These are phyloP conservation scores for Xenops minutus DNA, from an alignment of 2,797 vertebrate genomes.

Conservation along the genomic window DNA sequence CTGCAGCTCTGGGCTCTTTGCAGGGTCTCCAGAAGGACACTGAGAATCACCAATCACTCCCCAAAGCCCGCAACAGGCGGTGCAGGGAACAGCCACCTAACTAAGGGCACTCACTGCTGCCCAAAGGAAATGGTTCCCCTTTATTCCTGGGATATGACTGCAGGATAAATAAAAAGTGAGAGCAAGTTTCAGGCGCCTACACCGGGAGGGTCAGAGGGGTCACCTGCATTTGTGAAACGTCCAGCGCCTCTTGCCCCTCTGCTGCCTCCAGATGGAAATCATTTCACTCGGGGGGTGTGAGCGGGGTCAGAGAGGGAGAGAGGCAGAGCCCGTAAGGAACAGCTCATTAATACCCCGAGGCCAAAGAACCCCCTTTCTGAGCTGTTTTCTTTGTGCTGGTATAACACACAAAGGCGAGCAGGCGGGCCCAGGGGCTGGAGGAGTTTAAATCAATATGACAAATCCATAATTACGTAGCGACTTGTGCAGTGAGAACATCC, in stretches of 20 bases:
- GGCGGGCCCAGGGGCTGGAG: neutral
- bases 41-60: neutral
- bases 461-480: neutral
- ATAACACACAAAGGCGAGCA: neutral
- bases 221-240: neutral
- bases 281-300: neutral
- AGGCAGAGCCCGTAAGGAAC: neutral
- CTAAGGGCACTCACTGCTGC: accelerated
- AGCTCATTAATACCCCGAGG: conserved; percentile 13
- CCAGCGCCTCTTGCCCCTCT: neutral
- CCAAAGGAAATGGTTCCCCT: neutral
- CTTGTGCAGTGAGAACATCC: neutral
- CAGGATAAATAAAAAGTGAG: conserved; percentile 16
- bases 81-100: neutral
- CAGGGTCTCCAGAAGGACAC: neutral
- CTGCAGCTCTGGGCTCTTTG: neutral
- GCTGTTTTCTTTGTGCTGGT: conserved; percentile 12
- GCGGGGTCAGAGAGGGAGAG: neutral
- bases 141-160: neutral
- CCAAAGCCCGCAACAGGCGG: neutral
- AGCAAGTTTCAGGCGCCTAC: conserved; percentile 1
- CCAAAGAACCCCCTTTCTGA: conserved; percentile 20
- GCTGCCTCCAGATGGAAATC: conserved; percentile 47
- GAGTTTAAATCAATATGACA: conserved; percentile 59
- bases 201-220: neutral